These are phyloP conservation scores for Erannis defoliaria DNA, from an alignment of 2,888 invertebrate genomes.

Conservation along the genomic window DNA sequence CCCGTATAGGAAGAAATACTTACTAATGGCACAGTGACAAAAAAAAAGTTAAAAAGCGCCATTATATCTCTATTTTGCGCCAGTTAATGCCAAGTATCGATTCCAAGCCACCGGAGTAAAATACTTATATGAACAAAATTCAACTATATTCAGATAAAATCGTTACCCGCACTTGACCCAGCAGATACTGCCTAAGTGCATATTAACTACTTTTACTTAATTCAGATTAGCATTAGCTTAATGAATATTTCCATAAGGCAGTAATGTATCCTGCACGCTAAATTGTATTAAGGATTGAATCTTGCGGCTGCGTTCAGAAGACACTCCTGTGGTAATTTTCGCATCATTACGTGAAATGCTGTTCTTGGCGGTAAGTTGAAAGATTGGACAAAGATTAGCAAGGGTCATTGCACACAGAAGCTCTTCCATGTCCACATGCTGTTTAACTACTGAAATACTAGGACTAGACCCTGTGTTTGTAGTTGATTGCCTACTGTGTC, in stretches of 20 bases:
- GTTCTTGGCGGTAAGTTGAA: constrained; percentile 70
- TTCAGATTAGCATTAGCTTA: constrained; percentile 7
- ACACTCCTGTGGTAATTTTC: constrained; percentile 79
- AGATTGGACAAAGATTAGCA: constrained; percentile 70
- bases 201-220: background rate
- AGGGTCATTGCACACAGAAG: background rate
- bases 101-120: no score
- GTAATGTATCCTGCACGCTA: constrained; percentile 21
- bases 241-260: constrained; percentile 20
- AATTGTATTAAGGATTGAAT: constrained; percentile 63
- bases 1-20: no score
- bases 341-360: constrained; percentile 71
- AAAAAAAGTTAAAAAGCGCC: no score
- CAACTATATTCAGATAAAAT: background rate
- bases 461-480: no score
- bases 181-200: background rate
- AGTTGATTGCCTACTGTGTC: no score
- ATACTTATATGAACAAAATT: no score
- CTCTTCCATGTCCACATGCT: no score
- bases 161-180: background rate
- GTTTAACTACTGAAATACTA: no score
- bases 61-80: no score
- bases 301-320: constrained; percentile 60
- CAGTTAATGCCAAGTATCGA: no score
- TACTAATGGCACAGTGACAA: no score